Percentiles rank a stretch among this genome's conserved stretches.
phyloP scores from a whole-genome alignment of 2,113 vertebrate genomes.

The Sinocyclocheilus anophthalmus region DNA sequence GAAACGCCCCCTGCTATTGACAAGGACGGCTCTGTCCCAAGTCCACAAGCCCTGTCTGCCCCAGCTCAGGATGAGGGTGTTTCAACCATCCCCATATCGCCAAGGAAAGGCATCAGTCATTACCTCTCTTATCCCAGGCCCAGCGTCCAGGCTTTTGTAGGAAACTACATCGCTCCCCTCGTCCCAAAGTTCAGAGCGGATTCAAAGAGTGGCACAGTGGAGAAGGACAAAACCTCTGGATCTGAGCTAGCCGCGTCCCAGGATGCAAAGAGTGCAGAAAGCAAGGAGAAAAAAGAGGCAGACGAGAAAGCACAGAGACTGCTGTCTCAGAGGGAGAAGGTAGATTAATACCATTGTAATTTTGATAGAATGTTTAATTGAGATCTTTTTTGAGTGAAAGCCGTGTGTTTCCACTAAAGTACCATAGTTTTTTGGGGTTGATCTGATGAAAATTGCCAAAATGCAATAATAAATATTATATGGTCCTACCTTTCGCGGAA shows the following conservation, averaged over 20 bases:
- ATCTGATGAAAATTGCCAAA: not conserved
- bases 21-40: conserved; percentile 21
- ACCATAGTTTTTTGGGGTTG: not conserved
- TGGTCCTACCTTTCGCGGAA: too few species aligned
- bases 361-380: not conserved
- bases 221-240: conserved; percentile 61
- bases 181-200: conserved; percentile 87
- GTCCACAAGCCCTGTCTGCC: conserved; percentile 1
- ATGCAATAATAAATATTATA: too few species aligned
- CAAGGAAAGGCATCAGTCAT: conserved; percentile 87
- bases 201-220: conserved; percentile 69
- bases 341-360: conserved; percentile 42
- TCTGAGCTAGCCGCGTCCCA: conserved; percentile 54
- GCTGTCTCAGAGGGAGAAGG: conserved; percentile 89
- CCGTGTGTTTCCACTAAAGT: not conserved
- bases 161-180: conserved; percentile 88
- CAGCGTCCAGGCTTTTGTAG: conserved; percentile 92
- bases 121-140: conserved; percentile 88
- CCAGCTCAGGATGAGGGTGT: conserved; percentile 24
- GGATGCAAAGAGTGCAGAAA: conserved; percentile 53
- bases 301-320: conserved; percentile 80
- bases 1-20: conserved; percentile 39
- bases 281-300: conserved; percentile 69
- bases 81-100: conserved; percentile 58
- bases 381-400: not conserved